A percentile compares a stretch with the other conserved stretches of the same genome.
phyloP scores from a whole-genome alignment of 2,797 vertebrate species.

The Microctenopoma stevenorrisi region DNA sequence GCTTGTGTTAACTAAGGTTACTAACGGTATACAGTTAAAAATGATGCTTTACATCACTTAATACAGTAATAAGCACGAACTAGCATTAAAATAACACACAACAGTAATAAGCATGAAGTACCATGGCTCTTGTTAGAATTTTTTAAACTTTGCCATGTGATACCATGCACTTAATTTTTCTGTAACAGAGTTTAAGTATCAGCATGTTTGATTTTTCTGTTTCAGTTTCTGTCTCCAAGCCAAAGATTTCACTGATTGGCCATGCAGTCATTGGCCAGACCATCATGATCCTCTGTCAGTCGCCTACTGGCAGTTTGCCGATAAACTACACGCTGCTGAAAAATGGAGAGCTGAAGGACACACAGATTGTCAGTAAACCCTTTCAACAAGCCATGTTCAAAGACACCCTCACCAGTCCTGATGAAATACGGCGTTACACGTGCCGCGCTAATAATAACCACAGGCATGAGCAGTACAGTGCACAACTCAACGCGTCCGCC shows the following conservation, averaged over 20 bases:
- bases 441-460: constrained; percentile 74
- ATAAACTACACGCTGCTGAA: constrained; percentile 77
- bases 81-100: no score
- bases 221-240: constrained; percentile 61
- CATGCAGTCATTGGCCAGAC: constrained; percentile 55
- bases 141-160: no score
- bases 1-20: no score
- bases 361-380: neutral
- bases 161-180: no score
- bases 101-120: no score
- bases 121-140: no score
- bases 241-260: constrained; percentile 57
- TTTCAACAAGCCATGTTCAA: constrained; percentile 58
- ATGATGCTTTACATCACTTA: no score
- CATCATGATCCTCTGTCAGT: constrained; percentile 72
- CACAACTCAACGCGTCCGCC: constrained; percentile 48
- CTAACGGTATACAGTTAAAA: no score
- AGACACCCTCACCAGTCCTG: constrained; percentile 28
- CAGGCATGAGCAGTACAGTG: neutral
- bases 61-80: no score
- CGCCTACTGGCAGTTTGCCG: constrained; percentile 73
- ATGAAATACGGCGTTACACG: constrained; percentile 48
- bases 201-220: neutral
- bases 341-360: accelerated
- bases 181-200: neutral